Conservation (phyloP, 2,888 invertebrate genomes). For the Phyllotreta cruciferae region DNA sequence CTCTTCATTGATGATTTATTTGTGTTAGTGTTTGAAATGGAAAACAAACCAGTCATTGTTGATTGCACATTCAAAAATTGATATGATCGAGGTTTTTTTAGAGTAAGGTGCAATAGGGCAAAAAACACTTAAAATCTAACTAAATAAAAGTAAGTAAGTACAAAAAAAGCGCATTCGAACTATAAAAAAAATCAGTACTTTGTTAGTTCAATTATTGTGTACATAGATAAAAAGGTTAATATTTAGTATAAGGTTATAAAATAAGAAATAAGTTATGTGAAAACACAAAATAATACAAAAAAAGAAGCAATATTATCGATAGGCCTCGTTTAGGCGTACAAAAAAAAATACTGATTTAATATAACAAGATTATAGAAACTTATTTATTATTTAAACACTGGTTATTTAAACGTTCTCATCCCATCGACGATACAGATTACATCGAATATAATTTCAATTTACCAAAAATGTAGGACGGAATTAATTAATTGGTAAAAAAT, state of each 20-base stretch:
- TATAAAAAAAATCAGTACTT: slow-evolving; percentile 33
- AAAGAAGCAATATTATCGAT: slow-evolving; percentile 16
- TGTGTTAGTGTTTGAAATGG: slow-evolving; percentile 31
- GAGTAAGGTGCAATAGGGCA: slow-evolving; percentile 37
- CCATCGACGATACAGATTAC: too few relatives aligned
- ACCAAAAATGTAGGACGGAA: too few relatives aligned
- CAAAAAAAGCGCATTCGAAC: slow-evolving; percentile 41
- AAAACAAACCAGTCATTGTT: slow-evolving; percentile 43
- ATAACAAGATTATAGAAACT: slow-evolving; percentile 1
- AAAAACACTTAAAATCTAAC: slow-evolving; percentile 37
- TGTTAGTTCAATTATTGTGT: slow-evolving; percentile 26
- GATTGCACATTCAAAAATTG: slow-evolving; percentile 52
- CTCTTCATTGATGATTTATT: slow-evolving; percentile 15
- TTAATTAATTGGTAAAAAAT: too few relatives aligned
- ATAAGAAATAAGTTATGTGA: slow-evolving; percentile 22
- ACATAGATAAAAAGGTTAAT: slow-evolving; percentile 19
- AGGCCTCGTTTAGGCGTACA: slow-evolving; percentile 27
- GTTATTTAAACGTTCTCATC: not conserved
- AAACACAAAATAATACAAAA: slow-evolving; percentile 18
- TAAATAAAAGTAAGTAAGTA: slow-evolving; percentile 46
- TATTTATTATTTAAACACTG: too few relatives aligned
- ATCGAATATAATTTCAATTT: too few relatives aligned
- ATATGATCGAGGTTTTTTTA: slow-evolving; percentile 48
- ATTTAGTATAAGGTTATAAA: slow-evolving; percentile 19
- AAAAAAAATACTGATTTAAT: slow-evolving; percentile 26